phyloP scores from a whole-genome alignment of 2,797 vertebrate species.

The Macroramphosus scolopax region DNA sequence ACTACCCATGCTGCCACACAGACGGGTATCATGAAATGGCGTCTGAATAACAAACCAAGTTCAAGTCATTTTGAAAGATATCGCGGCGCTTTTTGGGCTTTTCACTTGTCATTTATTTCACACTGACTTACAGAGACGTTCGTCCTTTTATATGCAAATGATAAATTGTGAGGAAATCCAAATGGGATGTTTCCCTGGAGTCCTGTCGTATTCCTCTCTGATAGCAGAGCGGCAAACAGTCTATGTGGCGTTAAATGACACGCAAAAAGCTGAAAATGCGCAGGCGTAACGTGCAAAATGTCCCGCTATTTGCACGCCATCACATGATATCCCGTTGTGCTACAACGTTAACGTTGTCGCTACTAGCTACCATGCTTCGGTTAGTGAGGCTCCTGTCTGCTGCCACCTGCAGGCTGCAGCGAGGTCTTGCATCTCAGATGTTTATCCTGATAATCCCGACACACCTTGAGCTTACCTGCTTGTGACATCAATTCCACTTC shows the following conservation, averaged over 20 bases:
- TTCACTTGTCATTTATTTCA: too few relatives aligned
- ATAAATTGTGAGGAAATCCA: too few relatives aligned
- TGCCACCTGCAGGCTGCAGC: slow-evolving; percentile 49
- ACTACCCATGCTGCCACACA: slow-evolving; percentile 63
- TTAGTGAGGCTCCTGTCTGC: slow-evolving; percentile 60
- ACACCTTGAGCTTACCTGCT: slow-evolving; percentile 61
- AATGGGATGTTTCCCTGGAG: too few relatives aligned
- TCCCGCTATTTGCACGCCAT: not conserved
- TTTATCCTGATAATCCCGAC: slow-evolving; percentile 76
- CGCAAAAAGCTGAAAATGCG: not conserved
- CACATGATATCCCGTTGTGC: not conserved
- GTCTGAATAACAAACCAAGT: too few relatives aligned
- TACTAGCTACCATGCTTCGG: slow-evolving; percentile 61
- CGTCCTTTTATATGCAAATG: too few relatives aligned
- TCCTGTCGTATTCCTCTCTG: too few relatives aligned
- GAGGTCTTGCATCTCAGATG: slow-evolving; percentile 75
- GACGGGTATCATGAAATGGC: too few relatives aligned
- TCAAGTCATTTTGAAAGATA: too few relatives aligned
- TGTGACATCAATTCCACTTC: not conserved
- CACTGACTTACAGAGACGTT: too few relatives aligned
- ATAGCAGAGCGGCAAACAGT: too few relatives aligned
- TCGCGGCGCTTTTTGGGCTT: too few relatives aligned
- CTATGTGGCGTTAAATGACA: not conserved
- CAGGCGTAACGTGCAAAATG: not conserved
- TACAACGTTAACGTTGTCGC: slow-evolving; percentile 43